These are phyloP conservation scores for Recurvirostra avosetta DNA, from an alignment of 2,113 vertebrate species.

Conservation along the genomic window DNA sequence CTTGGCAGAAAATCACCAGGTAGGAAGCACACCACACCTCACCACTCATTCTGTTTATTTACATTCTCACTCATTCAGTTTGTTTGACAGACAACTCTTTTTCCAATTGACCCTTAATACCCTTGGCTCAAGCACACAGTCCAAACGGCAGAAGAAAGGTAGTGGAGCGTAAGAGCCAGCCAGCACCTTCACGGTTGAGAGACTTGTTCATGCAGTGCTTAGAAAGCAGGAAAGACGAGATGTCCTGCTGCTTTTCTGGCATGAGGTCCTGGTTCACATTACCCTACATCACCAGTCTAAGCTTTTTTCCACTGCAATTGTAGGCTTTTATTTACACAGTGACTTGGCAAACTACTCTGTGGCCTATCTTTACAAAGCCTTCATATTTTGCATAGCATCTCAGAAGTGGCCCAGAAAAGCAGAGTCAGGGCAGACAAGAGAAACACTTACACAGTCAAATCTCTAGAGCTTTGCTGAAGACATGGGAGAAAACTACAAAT, in stretches of 20 bases:
- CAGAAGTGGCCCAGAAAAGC: constrained; percentile 7
- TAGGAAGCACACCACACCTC: neutral
- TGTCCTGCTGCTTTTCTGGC: neutral
- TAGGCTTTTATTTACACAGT: neutral
- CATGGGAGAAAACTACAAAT: neutral
- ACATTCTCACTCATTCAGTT: neutral
- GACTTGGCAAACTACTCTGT: neutral
- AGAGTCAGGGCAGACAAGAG: neutral
- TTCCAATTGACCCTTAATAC: neutral
- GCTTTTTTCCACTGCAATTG: neutral
- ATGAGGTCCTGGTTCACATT: neutral
- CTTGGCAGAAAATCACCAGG: neutral
- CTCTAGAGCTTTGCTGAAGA: neutral
- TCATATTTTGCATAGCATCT: neutral
- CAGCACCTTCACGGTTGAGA: neutral
- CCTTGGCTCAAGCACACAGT: neutral
- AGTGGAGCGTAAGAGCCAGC: neutral
- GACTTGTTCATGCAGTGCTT: neutral
- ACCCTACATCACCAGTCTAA: neutral
- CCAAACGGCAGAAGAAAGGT: neutral
- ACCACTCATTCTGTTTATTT: neutral
- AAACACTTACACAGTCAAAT: neutral
- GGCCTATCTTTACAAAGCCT: neutral
- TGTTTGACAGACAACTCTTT: neutral
- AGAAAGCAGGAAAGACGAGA: constrained; percentile 2